Evolutionary conservation across 64 coral and sea anemone species (phyloP), one percentile per base, ranked within the genome.

Genomic region (Anthopleura sola): DNA sequence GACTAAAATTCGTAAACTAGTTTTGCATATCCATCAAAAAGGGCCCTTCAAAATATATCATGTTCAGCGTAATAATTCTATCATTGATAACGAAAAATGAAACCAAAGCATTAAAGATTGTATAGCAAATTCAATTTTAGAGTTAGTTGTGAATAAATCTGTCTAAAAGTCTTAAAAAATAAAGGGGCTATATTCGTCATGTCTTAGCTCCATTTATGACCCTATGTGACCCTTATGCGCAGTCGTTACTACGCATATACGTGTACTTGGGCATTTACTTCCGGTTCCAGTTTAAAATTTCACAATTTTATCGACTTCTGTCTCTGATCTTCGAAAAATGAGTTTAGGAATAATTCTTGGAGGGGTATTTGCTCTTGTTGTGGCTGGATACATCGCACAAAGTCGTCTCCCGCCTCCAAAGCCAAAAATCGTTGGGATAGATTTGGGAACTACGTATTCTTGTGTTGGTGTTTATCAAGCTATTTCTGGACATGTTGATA

Each of bases 351-450:
- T 97, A 26, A 66, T 92, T 74, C 87, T 97, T 15, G 94, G 94
- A 51, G 90, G 94, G 39, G 69, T 97, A 89, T 96, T 99, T 84
- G 97, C 86, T 36, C 93, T 99, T 54, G 84, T 99, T 1, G 90
- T 99, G 2, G 97, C 97, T 23, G 97, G 97, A 78, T 99, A 99
- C 75, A 95, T 99, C 71, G 93, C 97, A 36, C 97, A 99, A 86
- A 99, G 97, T 90, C 92, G 97, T 78, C 85, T 99, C 3, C 97
- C 97, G 74, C 97, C 97, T 50, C 97, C 97, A 37, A 99, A 99
- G 60, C 97, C 97, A 68, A 99, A 92, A 48, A 92, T 99, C 11
- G 91, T 99, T 6, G 97, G 97, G 11, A 99, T 99, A 55, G 97
- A 99, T 46, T 88, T 99, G 33, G 97, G 97, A 40, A 99, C 97